Evolutionary conservation across 1,140 invertebrate species (phyloP), one percentile per base, ranked within the genome.

Genomic region (Drosophila sp.): DNA sequence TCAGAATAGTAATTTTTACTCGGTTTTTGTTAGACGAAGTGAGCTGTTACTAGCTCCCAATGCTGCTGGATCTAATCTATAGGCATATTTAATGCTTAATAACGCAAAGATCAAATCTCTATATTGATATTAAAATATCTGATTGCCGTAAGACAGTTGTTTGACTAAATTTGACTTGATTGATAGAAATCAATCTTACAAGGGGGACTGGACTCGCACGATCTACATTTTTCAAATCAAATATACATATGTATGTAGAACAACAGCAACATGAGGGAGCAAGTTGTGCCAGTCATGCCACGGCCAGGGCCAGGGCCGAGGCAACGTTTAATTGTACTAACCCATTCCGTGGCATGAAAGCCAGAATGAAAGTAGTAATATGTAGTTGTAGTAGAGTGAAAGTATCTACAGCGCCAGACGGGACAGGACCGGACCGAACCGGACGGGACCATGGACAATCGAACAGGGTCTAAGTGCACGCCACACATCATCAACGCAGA

Each of bases 401-500:
- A 68, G 73, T 63, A 61, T 60, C 58, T 41, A 54, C 65, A 50
- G 56, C 44, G 27, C 33, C 58, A 17, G 17, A 17, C 17, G 17
- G 17, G 17, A 17, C 17, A 17, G 17, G 17, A 17, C 17, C 17
- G 17, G 17, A 17, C 17, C 17, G 17, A 17, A 17, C 17, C 17
- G 17, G 60, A 58, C 47, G 41, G 38, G 41, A 71, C 71, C 70
- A 60, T 55, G 66, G 70, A 64, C 63, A 80, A 65, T 76, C 63
- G 71, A 72, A 67, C 67, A 73, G 58, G 70, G 23, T 35, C 65
- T 64, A 79, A 81, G 70, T 82, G 79, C 73, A 66, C 62, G 68
- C 50, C 75, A 71, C 66, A 80, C 62, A 64, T 35, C 33, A 38
- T 38, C 35, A 38, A 10, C 44, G 58, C 56, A 60, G 47, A 27